Evolutionary conservation across 1,140 invertebrate genomes (phyloP).

Genomic region (Aphidius ervi): DNA sequence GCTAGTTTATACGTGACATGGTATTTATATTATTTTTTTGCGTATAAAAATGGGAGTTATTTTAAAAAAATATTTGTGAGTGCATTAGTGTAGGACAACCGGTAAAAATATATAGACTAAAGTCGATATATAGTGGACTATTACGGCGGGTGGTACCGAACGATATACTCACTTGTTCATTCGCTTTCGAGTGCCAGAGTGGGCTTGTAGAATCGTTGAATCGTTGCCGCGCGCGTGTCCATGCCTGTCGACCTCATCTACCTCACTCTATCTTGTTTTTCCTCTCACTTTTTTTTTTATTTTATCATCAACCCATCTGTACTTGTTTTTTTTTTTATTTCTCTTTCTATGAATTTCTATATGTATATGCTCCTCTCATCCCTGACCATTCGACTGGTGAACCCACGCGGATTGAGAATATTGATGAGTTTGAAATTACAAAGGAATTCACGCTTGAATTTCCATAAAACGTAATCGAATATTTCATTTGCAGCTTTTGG

Average conservation of each 20-base stretch:
- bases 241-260: conserved; percentile 6
- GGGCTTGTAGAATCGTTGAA: conserved; percentile 1
- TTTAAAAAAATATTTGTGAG: too few species aligned
- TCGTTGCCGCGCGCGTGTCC: conserved; percentile 11
- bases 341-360: neutral
- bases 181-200: conserved; percentile 7
- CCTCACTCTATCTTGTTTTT: neutral
- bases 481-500: conserved; percentile 18
- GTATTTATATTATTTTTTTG: too few species aligned
- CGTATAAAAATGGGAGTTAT: too few species aligned
- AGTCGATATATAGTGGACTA: neutral
- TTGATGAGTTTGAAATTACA: conserved; percentile 25
- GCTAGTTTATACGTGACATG: too few species aligned
- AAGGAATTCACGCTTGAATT: conserved; percentile 23
- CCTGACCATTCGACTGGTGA: conserved; percentile 12
- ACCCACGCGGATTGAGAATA: conserved; percentile 20
- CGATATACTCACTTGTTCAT: conserved; percentile 16
- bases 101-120: too few species aligned
- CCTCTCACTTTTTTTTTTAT: too few species aligned
- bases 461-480: conserved; percentile 23
- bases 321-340: neutral
- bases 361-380: too few species aligned
- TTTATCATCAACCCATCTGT: too few species aligned
- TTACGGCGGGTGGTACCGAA: conserved; percentile 8
- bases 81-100: too few species aligned